A percentile compares a stretch with the other conserved stretches of the same genome.
phyloP scores from a whole-genome alignment of 2,888 invertebrate genomes.

The Lasioglossum zephyrum region DNA sequence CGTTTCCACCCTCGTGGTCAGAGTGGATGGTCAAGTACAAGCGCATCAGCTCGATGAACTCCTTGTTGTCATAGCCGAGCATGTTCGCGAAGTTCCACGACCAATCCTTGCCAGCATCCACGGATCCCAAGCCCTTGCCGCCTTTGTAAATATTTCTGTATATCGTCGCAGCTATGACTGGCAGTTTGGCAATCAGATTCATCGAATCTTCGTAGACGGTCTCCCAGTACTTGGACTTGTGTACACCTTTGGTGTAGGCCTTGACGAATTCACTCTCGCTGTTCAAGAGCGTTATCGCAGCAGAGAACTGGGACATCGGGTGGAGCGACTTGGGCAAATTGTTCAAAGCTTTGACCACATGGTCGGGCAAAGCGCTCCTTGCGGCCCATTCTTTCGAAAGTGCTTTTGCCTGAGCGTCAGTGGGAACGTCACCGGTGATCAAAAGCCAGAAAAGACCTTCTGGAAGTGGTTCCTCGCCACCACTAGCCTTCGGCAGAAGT shows the following conservation, averaged over 20 bases:
- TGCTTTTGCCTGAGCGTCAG: constrained; percentile 89
- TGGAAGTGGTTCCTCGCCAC: constrained; percentile 94
- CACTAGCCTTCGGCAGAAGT: constrained; percentile 91
- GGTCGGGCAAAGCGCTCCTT: constrained; percentile 91
- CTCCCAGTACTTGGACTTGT: constrained; percentile 97
- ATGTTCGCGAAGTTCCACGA: constrained; percentile 95
- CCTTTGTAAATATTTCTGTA: constrained; percentile 93
- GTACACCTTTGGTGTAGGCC: constrained; percentile 94
- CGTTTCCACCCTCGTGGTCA: constrained; percentile 98
- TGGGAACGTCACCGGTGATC: constrained; percentile 95
- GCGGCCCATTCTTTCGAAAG: constrained; percentile 88
- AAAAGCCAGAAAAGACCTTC: constrained; percentile 98
- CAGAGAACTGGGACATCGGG: constrained; percentile 97
- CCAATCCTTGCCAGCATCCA: constrained; percentile 96
- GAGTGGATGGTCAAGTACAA: constrained; percentile 96
- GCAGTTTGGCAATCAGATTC: constrained; percentile 97
- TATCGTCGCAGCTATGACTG: constrained; percentile 96
- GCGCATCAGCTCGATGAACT: constrained; percentile 96
- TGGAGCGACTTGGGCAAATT: constrained; percentile 95
- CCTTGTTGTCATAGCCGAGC: constrained; percentile 94
- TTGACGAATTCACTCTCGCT: constrained; percentile 96
- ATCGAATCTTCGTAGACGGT: constrained; percentile 95
- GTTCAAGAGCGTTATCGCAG: constrained; percentile 95
- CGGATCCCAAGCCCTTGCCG: constrained; percentile 92
- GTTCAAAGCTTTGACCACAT: constrained; percentile 97